Evolutionary conservation across 2,888 invertebrate genomes (phyloP), one percentile per base, ranked within the genome.

Genomic region (Spicauda simplicius): DNA sequence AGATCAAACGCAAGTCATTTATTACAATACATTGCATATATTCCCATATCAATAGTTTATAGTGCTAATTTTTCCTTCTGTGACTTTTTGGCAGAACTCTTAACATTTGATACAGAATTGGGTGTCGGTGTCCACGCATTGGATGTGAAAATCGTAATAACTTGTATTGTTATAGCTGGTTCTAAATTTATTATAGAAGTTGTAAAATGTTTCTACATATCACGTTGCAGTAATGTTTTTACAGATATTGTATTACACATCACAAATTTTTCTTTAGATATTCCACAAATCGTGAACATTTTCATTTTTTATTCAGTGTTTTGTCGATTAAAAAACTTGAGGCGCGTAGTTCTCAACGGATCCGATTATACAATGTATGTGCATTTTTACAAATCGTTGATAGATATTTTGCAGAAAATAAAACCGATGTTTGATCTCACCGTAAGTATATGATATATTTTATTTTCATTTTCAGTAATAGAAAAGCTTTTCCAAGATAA

Each of bases 231-330:
- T n/a, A 41, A n/a, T 58, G 41, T n/a, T 3, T 10, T 2, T 45
- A n/a, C 16, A 10, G 58, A 59, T 25, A 4, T 14, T 8, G n/a
- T 59, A 0, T 20, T 10, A 0, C 58, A 41, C 0, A 8, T 58
- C 1, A 41, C 58, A 10, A 10, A 25, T 3, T 48, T 48, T 45
- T 58, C 58, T 25, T 16, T 58, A 58, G 58, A 58, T 1, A 4
- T 58, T 45, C 58, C 58, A 25, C 58, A 58, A 48, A 48, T 58
- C n/a, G 58, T 58, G 12, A 58, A 58, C 14, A 48, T 58, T 25
- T 58, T 58, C 12, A 58, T 58, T 20, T 58, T 58, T 48, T 58
- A 48, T 19, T 58, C 58, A 10, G 48, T 58, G 48, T 10, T 18
- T 5, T 58, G 58, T 58, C 45, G 58, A 5, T 25, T 58, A 25